These are phyloP conservation scores for Furcula furcula DNA, from an alignment of 2,888 invertebrate genomes.

Conservation along the genomic window DNA sequence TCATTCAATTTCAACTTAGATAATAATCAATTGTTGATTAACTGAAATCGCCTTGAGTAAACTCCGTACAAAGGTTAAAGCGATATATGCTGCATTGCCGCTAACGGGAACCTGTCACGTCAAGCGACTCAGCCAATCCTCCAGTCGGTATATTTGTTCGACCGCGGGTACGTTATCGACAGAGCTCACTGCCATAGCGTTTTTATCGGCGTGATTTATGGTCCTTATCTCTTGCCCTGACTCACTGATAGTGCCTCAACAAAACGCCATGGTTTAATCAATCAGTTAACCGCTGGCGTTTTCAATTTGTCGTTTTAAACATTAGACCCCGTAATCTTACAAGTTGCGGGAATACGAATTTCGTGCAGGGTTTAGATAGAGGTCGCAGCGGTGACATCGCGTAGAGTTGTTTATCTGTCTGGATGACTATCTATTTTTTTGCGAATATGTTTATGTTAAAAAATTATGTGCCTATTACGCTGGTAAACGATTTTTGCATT, in stretches of 20 bases:
- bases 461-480: too few relatives aligned
- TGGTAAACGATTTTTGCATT: too few relatives aligned
- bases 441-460: too few relatives aligned
- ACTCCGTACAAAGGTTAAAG: too few relatives aligned
- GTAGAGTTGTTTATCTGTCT: too few relatives aligned
- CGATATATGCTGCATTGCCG: too few relatives aligned
- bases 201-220: constrained; percentile 70
- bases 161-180: constrained; percentile 23
- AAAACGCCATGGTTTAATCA: constrained; percentile 61
- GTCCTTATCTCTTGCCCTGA: constrained; percentile 54
- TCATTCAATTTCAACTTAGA: too few relatives aligned
- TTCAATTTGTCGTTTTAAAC: constrained; percentile 57
- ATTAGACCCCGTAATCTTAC: constrained; percentile 26
- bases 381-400: not conserved
- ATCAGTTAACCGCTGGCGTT: constrained; percentile 54
- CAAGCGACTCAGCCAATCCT: constrained; percentile 15
- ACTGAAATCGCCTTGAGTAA: too few relatives aligned
- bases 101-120: constrained; percentile 11
- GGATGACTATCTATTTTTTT: too few relatives aligned
- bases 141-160: constrained; percentile 20
- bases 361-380: not conserved
- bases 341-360: constrained; percentile 35
- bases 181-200: constrained; percentile 31
- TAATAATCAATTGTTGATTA: too few relatives aligned
- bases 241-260: constrained; percentile 52